phyloP scores from a whole-genome alignment of 2,113 vertebrate genomes.

The Sitta europaea region DNA sequence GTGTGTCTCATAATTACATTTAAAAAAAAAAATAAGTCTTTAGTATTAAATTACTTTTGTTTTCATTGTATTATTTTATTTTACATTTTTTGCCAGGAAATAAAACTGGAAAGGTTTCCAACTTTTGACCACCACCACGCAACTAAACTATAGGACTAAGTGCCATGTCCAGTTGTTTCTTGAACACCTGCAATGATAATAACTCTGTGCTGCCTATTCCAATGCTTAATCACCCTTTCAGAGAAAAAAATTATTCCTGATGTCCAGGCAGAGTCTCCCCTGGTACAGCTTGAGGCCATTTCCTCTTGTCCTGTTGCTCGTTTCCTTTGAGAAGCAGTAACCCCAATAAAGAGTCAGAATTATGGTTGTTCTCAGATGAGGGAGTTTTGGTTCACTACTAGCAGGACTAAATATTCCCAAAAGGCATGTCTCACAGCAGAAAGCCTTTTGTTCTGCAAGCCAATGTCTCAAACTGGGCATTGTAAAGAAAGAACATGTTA shows the following conservation, averaged over 20 bases:
- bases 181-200: neutral
- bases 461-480: neutral
- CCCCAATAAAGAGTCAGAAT: neutral
- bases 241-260: neutral
- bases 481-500: neutral
- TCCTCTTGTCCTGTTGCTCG: neutral
- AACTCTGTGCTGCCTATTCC: neutral
- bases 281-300: neutral
- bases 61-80: neutral
- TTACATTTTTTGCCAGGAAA: neutral
- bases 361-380: neutral
- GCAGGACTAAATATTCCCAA: neutral
- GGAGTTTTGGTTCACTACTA: neutral
- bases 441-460: neutral
- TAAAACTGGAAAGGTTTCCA: neutral
- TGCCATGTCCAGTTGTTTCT: fast-evolving
- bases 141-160: neutral
- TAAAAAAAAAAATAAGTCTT: neutral
- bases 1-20: neutral
- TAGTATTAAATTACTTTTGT: neutral
- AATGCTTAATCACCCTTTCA: neutral
- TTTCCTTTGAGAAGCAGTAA: neutral
- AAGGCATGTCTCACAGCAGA: neutral
- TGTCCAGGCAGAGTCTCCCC: neutral
- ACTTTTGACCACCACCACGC: neutral